Evolutionary conservation across 2,113 vertebrate species (phyloP).

Genomic region (zebrafish (Danio rerio)): GRCz12tu NC_133199.1:2933001-2933500

Average conservation of each 20-base stretch:
- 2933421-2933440: no score
- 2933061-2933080: slow-evolving; percentile 30
- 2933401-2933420: no score
- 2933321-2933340: no score
- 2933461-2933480: no score
- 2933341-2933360: no score
- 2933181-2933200: neutral
- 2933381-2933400: no score
- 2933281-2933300: no score
- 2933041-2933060: slow-evolving; percentile 37
- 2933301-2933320: no score
- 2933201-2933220: neutral
- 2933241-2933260: neutral
- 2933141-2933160: slow-evolving; percentile 11
- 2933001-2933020: slow-evolving; percentile 15
- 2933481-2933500: no score
- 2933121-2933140: slow-evolving; percentile 26
- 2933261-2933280: neutral
- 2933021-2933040: slow-evolving; percentile 43
- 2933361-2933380: no score
- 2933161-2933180: neutral
- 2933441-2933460: no score
- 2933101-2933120: slow-evolving; percentile 42
- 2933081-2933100: slow-evolving; percentile 20
- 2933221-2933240: neutral